Conservation (phyloP, 1,140 invertebrate species). For the Trichonephila inaurata region DNA sequence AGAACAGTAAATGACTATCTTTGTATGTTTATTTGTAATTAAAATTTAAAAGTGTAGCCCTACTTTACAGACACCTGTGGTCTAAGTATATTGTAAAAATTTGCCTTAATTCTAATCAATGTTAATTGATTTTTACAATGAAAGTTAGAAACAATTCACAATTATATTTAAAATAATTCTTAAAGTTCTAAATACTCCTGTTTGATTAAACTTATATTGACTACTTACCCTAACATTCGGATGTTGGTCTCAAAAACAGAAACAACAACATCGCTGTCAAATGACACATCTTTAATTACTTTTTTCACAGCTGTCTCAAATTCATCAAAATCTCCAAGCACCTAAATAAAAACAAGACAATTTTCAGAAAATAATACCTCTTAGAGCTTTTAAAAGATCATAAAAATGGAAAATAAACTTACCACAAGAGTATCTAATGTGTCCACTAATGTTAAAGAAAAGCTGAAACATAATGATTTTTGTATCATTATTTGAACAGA, state of each 20-base stretch:
- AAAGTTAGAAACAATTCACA: too few relatives aligned
- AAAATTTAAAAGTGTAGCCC: too few relatives aligned
- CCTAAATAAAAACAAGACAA: constrained; percentile 79
- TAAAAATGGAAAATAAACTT: constrained; percentile 80
- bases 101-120: too few relatives aligned
- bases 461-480: constrained; percentile 86
- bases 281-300: constrained; percentile 91
- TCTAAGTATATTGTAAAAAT: too few relatives aligned
- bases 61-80: too few relatives aligned
- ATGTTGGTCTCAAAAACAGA: constrained; percentile 99
- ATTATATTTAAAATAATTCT: too few relatives aligned
- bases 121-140: too few relatives aligned
- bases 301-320: constrained; percentile 95
- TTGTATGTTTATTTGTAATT: too few relatives aligned
- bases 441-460: constrained; percentile 97
- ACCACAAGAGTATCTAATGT: constrained; percentile 95
- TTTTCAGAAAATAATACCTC: not conserved
- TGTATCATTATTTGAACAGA: too few relatives aligned
- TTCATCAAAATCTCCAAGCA: constrained; percentile 95
- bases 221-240: constrained; percentile 92
- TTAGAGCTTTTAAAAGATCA: not conserved
- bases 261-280: constrained; percentile 97
- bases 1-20: too few relatives aligned
- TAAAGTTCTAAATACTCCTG: too few relatives aligned
- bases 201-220: not conserved